Evolutionary conservation across 2,888 invertebrate species (phyloP).

Genomic region (Epirrhoe alternata): DNA sequence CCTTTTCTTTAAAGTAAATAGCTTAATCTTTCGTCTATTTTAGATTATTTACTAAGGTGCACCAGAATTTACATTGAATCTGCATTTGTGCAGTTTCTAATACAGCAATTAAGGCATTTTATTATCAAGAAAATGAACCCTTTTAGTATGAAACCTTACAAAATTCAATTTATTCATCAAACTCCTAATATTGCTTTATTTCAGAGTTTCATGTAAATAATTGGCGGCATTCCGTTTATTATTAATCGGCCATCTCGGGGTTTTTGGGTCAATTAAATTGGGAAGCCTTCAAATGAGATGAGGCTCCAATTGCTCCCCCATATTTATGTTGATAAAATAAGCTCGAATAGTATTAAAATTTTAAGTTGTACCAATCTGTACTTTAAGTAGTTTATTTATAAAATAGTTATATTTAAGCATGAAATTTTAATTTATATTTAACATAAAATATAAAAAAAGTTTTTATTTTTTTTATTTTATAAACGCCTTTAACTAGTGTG

Average conservation of each 20-base stretch:
- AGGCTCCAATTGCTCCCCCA: conserved; percentile 19
- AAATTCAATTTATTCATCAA: conserved; percentile 29
- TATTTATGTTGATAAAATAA: conserved; percentile 21
- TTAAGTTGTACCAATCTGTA: no score
- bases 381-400: no score
- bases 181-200: conserved; percentile 30
- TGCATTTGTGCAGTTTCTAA: neutral
- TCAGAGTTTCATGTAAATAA: conserved; percentile 35
- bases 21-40: no score
- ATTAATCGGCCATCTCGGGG: conserved; percentile 40
- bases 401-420: no score
- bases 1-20: no score
- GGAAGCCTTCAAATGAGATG: conserved; percentile 28
- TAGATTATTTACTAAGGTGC: no score
- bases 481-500: no score
- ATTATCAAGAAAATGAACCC: neutral
- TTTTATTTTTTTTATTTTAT: no score
- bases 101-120: neutral
- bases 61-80: neutral
- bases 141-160: conserved; percentile 25
- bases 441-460: no score
- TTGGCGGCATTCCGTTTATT: conserved; percentile 41
- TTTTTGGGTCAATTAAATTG: conserved; percentile 61
- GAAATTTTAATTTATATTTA: no score
- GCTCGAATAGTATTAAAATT: neutral